phyloP scores from a whole-genome alignment of 2,797 vertebrate genomes.

The Yasuhikotakia modesta region DNA sequence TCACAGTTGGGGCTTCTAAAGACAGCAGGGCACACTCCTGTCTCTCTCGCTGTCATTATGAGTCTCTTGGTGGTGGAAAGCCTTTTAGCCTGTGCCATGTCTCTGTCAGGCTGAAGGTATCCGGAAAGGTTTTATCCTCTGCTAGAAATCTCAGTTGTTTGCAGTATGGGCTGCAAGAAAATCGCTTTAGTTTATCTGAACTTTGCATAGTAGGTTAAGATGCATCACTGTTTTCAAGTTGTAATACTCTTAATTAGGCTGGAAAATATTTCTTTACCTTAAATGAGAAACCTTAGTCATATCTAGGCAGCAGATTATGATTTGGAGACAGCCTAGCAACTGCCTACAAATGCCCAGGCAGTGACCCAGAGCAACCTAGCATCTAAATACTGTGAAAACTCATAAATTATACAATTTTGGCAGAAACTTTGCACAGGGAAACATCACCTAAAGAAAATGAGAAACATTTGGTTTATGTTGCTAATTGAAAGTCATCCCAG shows the following conservation, averaged over 20 bases:
- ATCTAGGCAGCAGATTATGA: too few relatives aligned
- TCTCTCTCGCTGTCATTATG: conserved; percentile 5
- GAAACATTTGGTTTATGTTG: neutral
- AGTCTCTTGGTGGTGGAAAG: conserved; percentile 14
- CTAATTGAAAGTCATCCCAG: neutral
- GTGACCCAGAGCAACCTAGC: neutral
- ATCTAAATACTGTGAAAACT: neutral
- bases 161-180: neutral
- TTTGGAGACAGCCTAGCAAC: too few relatives aligned
- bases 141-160: neutral
- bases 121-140: neutral
- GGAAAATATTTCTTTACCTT: too few relatives aligned
- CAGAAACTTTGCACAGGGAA: neutral
- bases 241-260: too few relatives aligned
- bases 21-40: conserved; percentile 13
- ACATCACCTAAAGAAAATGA: neutral
- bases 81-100: conserved; percentile 45
- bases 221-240: too few relatives aligned
- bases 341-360: too few relatives aligned
- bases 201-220: neutral
- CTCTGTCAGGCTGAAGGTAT: conserved; percentile 20
- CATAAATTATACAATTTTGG: neutral
- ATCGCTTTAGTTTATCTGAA: neutral
- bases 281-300: too few relatives aligned
- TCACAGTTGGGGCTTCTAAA: conserved; percentile 1